These are phyloP conservation scores for Acropternis orthonyx DNA, from an alignment of 2,797 vertebrate genomes.

Conservation along the genomic window DNA sequence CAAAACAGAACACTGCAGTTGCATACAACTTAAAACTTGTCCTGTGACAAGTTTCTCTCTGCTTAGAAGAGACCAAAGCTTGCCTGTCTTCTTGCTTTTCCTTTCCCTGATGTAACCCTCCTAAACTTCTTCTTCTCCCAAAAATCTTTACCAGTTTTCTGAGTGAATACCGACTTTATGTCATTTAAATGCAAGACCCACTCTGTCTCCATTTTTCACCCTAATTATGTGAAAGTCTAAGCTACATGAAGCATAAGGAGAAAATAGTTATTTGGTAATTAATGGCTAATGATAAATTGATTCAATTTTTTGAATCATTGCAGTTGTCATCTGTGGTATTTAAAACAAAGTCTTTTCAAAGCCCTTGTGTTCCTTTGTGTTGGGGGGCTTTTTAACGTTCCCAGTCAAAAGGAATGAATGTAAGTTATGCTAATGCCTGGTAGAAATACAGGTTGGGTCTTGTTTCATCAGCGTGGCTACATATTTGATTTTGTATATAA, in stretches of 20 bases:
- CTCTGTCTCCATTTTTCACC: conserved; percentile 43
- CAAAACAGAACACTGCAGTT: conserved; percentile 48
- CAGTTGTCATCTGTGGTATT: conserved; percentile 20
- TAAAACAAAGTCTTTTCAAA: conserved; percentile 20
- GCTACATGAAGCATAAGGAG: conserved; percentile 59
- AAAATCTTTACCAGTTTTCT: not conserved
- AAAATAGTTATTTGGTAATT: conserved; percentile 62
- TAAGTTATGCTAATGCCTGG: not conserved
- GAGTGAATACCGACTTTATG: not conserved
- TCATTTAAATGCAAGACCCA: conserved; percentile 28
- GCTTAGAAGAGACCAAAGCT: not conserved
- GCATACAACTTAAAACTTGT: conserved; percentile 40
- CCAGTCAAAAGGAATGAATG: not conserved
- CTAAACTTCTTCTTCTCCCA: not conserved
- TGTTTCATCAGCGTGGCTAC: conserved; percentile 14
- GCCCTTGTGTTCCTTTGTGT: not conserved
- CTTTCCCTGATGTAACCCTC: not conserved
- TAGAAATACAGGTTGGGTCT: conserved; percentile 35
- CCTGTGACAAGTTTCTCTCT: conserved; percentile 28
- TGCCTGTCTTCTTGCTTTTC: not conserved
- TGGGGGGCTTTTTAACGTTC: not conserved
- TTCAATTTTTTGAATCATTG: conserved; percentile 44
- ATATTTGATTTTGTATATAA: conserved; percentile 47
- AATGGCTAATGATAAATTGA: conserved; percentile 60
- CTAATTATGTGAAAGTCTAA: conserved; percentile 37